Base-by-base conservation (phyloP, 2,888 invertebrate species). In the Aquatica leii region DNA sequence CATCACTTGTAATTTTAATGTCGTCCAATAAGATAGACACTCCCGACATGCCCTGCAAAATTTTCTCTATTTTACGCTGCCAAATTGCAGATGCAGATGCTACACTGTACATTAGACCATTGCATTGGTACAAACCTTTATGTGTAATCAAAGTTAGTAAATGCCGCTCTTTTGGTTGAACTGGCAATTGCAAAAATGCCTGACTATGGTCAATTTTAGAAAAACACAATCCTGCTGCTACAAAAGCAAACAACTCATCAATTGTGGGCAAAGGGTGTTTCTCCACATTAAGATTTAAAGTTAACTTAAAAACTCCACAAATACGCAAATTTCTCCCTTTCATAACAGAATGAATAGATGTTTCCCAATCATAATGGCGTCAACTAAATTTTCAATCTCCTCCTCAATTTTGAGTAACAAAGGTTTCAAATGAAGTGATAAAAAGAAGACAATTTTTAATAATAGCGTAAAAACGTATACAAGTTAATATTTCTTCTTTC, bases 61-160 rank as follows among this genome's bases (percentile, higher is more conserved):
- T n/a, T 0, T 49, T 57, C 50, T 57, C 57, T 1, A 57, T 57
- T 15, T 34, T 9, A 1, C 57, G 11, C 20, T 57, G 57, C 57
- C 57, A 57, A 17, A 49, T 50, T 2, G 57, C 50, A 14, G 40
- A 40, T 43, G 57, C 57, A 12, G 21, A 20, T 1, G 49, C 50
- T 2, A 62, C 31, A 1, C 46, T 48, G 11, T 21, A 43, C 12
- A 48, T 18, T 41, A 62, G 31, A 1, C 53, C 14, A 1, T 5
- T 59, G 11, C 24, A 35, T 18, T 21, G 4, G 21, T 59, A 59
- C 18, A 59, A 12, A 4, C 59, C 53, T n/a, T 46, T 53, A 18
- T 24, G 46, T 17, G 59, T 59, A 49, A 46, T 53, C 12, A 59
- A 24, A 11, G 59, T 59, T 5, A 52, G 34, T 9, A 41, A 40